Percentiles rank a stretch among this genome's conserved stretches.
Conservation (phyloP, 2,888 invertebrate genomes). For the Phlogophora meticulosa region DNA sequence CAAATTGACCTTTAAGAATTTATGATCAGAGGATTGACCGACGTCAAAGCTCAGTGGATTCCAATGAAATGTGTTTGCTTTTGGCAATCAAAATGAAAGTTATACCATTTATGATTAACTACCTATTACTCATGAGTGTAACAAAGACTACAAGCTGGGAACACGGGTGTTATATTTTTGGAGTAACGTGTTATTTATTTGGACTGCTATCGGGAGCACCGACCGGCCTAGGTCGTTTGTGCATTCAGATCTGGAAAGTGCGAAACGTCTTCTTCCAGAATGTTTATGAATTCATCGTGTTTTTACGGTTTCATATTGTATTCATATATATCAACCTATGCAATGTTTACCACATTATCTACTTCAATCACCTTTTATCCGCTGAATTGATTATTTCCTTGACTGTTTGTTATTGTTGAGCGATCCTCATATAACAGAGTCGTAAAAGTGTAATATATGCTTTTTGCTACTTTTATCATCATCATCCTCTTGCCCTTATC, state of each 20-base stretch:
- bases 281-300: constrained; percentile 41
- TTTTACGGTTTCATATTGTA: constrained; percentile 30
- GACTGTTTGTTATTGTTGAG: constrained; percentile 34
- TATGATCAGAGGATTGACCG: constrained; percentile 32
- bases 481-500: too few species aligned
- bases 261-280: constrained; percentile 40
- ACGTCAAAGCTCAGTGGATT: constrained; percentile 44
- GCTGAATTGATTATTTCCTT: constrained; percentile 13
- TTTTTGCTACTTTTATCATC: constrained; percentile 19
- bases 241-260: constrained; percentile 53
- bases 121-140: constrained; percentile 39
- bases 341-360: constrained; percentile 7
- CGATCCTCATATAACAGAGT: constrained; percentile 12
- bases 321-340: constrained; percentile 1
- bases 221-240: constrained; percentile 73
- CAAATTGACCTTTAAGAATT: constrained; percentile 44
- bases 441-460: constrained; percentile 15
- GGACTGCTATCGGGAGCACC: constrained; percentile 62
- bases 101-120: constrained; percentile 54
- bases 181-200: constrained; percentile 66
- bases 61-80: constrained; percentile 36
- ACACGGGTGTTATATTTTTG: constrained; percentile 63
- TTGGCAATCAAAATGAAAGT: constrained; percentile 53
- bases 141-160: constrained; percentile 41
- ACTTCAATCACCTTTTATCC: neutral